A percentile compares a stretch with the other conserved stretches of the same genome.
Conservation (phyloP, 2,113 vertebrate species). For the Uria lomvia region DNA sequence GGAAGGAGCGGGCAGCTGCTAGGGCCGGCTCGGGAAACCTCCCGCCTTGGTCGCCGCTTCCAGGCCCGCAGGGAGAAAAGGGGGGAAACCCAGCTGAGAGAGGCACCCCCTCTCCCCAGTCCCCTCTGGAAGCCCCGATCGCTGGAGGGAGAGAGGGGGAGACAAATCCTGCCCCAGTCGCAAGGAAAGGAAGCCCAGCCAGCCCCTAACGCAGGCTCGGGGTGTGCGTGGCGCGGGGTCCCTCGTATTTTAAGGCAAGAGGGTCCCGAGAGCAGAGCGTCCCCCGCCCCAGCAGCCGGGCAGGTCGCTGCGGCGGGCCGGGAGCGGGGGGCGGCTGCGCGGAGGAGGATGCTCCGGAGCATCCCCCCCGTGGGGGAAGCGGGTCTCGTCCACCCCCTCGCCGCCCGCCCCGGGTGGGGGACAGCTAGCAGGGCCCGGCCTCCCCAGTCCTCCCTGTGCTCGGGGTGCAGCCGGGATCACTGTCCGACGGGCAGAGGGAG, state of each 20-base stretch:
- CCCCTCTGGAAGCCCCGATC: neutral
- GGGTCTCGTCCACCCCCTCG: neutral
- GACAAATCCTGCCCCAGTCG: neutral
- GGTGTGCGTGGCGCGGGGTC: accelerated
- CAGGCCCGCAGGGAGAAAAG: neutral
- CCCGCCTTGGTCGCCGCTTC: neutral
- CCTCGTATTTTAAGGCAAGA: neutral
- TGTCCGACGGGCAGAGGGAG: neutral
- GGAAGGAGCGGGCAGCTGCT: neutral
- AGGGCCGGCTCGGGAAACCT: neutral
- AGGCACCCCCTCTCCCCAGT: accelerated
- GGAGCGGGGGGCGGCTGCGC: too few species aligned
- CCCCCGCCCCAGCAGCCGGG: neutral
- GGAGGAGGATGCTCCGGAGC: accelerated
- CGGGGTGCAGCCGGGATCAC: accelerated
- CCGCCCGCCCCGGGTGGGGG: accelerated
- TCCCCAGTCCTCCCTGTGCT: neutral
- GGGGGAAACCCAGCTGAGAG: neutral
- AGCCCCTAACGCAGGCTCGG: neutral
- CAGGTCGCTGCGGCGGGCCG: neutral
- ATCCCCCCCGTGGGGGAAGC: accelerated
- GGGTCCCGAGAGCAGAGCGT: accelerated
- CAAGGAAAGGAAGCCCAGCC: neutral
- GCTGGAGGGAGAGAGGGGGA: too few species aligned
- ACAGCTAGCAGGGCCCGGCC: accelerated